Evolutionary conservation across 2,797 vertebrate genomes (phyloP).

Genomic region (Emys orbicularis): DNA sequence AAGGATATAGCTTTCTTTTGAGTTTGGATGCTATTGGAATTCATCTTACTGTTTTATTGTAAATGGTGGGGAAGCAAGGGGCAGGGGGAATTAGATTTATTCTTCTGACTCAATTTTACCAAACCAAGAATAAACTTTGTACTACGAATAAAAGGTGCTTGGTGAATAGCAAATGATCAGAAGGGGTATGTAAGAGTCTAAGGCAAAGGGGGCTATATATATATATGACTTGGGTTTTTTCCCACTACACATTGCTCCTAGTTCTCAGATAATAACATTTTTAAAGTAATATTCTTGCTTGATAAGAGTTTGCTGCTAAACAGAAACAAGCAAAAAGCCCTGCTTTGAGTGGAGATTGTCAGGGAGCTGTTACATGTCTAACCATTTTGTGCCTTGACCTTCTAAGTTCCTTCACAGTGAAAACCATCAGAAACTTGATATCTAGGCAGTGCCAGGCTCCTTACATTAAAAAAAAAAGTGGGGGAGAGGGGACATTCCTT

Average conservation of each 20-base stretch:
- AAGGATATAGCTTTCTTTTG: constrained; percentile 59
- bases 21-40: constrained; percentile 59
- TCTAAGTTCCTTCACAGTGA: constrained; percentile 15
- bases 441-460: background rate
- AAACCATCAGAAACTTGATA: constrained; percentile 16
- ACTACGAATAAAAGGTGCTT: constrained; percentile 32
- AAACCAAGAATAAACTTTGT: constrained; percentile 43
- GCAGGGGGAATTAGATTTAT: constrained; percentile 30
- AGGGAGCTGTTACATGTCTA: background rate
- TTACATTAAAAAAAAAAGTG: background rate
- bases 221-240: background rate
- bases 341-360: constrained; percentile 35
- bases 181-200: background rate
- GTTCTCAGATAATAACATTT: background rate
- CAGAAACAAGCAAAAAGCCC: constrained; percentile 35
- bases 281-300: background rate
- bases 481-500: background rate
- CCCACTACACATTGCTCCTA: background rate
- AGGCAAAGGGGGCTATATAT: background rate
- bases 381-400: constrained; percentile 32
- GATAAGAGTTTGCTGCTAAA: background rate
- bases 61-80: background rate
- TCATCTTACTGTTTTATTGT: constrained; percentile 47
- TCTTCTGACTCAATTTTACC: constrained; percentile 22
- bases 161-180: background rate